phyloP scores from a whole-genome alignment of 2,113 vertebrate species.

The Falco punctatus region DNA sequence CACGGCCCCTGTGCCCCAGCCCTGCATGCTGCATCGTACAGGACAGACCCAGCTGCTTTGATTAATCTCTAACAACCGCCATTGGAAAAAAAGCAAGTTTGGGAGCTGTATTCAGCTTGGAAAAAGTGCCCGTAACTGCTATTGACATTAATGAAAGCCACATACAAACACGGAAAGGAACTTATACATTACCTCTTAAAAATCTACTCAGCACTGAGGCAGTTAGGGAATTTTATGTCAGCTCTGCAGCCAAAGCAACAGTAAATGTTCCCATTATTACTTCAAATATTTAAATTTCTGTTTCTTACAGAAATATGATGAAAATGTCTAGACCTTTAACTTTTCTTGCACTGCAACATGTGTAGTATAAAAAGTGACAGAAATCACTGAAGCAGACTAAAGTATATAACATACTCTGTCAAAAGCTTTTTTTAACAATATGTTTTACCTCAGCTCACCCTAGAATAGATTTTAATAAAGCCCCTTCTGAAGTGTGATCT shows the following conservation, averaged over 20 bases:
- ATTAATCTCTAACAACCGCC: background rate
- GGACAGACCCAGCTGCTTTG: background rate
- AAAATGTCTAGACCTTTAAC: constrained; percentile 62
- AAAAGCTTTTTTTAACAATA: constrained; percentile 59
- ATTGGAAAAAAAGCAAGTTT: background rate
- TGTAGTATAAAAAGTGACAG: constrained; percentile 42
- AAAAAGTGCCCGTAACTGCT: background rate
- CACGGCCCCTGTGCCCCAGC: background rate
- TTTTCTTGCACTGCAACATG: background rate
- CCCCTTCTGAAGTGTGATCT: constrained; percentile 56
- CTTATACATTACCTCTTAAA: constrained; percentile 52
- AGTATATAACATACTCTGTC: constrained; percentile 59
- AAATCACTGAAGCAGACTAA: constrained; percentile 61
- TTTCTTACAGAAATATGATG: constrained; percentile 56
- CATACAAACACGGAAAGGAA: background rate
- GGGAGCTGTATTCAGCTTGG: background rate
- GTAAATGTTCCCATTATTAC: constrained; percentile 58
- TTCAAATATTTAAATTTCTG: constrained; percentile 67
- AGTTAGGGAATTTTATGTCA: constrained; percentile 61
- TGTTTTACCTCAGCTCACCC: constrained; percentile 61
- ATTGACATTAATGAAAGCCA: background rate
- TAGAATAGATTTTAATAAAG: constrained; percentile 59
- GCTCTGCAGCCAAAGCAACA: constrained; percentile 55
- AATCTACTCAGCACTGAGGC: constrained; percentile 9
- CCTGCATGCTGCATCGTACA: rapidly evolving